These are phyloP conservation scores for Macrocentrus cingulum DNA, from an alignment of 1,140 invertebrate species.

Conservation along the genomic window DNA sequence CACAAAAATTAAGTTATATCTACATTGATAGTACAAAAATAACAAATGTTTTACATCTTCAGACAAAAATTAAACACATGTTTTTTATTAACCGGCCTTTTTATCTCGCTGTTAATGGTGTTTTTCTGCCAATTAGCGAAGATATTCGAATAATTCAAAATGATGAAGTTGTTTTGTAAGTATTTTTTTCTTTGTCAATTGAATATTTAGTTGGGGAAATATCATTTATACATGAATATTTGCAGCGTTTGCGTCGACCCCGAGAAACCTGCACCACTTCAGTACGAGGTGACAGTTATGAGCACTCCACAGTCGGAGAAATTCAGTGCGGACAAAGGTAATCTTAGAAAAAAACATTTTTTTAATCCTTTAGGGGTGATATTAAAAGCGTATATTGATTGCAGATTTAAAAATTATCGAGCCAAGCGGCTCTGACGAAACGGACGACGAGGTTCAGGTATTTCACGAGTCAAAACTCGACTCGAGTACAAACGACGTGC, in stretches of 20 bases:
- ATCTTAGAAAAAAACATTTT: no score
- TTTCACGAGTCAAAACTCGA: background rate
- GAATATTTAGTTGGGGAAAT: background rate
- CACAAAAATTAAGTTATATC: conserved; percentile 37
- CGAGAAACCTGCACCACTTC: no score
- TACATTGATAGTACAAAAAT: conserved; percentile 38
- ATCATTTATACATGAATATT: no score
- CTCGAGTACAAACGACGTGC: conserved; percentile 22
- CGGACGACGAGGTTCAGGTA: background rate
- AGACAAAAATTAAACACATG: conserved; percentile 34
- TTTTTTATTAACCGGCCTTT: conserved; percentile 41
- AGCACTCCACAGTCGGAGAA: no score
- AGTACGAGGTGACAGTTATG: no score
- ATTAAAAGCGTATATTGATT: background rate
- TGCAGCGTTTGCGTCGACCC: no score
- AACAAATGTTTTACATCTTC: conserved; percentile 32
- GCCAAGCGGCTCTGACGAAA: conserved; percentile 15
- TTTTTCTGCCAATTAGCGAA: conserved; percentile 43
- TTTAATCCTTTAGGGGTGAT: no score
- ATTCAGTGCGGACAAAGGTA: no score
- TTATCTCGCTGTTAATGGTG: conserved; percentile 36
- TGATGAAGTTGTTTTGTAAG: conserved; percentile 37
- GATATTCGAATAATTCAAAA: conserved; percentile 40
- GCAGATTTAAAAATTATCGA: conserved; percentile 25
- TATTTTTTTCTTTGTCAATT: conserved; percentile 1